Percentiles rank a stretch among this genome's conserved stretches.
phyloP scores from a whole-genome alignment of 1,140 invertebrate genomes.

The Bombus pyrosoma region DNA sequence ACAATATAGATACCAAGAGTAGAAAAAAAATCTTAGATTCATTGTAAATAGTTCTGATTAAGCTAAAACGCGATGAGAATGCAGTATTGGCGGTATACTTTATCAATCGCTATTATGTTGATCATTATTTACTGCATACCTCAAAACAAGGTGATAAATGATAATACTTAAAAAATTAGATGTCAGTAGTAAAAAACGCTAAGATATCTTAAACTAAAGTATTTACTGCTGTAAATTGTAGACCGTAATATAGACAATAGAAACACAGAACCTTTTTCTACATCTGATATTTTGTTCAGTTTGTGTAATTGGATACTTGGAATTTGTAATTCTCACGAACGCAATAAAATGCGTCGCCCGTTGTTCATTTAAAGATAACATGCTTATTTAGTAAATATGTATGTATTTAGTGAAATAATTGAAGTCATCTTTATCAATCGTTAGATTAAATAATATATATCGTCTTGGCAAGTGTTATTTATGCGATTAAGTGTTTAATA shows the following conservation, averaged over 20 bases:
- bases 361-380: background rate
- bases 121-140: background rate
- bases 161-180: background rate
- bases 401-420: background rate
- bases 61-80: background rate
- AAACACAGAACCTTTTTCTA: background rate
- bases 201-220: too few species aligned
- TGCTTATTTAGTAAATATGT: background rate
- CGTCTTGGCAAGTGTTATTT: too few species aligned
- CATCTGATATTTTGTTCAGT: background rate
- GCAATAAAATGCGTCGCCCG: background rate
- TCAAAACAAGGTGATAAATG: background rate
- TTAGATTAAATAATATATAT: too few species aligned
- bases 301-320: background rate
- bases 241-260: background rate
- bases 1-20: background rate
- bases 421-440: background rate
- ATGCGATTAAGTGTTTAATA: too few species aligned
- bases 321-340: background rate
- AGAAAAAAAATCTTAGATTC: background rate
- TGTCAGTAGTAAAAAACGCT: too few species aligned
- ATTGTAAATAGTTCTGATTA: background rate
- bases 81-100: background rate
- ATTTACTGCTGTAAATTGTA: background rate
- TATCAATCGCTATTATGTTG: background rate